phyloP scores from a whole-genome alignment of 2,113 vertebrate species.

The Cyrtonyx montezumae region DNA sequence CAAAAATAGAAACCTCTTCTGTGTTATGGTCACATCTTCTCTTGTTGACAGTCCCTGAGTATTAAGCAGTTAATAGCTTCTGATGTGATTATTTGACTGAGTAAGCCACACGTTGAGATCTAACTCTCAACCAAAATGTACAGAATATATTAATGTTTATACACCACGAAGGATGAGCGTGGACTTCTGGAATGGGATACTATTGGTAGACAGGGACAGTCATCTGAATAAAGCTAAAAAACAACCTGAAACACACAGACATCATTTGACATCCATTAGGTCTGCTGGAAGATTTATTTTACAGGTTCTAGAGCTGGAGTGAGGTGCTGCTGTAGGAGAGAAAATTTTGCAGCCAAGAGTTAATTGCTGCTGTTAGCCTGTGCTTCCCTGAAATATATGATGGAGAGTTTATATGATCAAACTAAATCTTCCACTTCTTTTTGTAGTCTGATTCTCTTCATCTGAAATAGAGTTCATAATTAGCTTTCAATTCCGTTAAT shows the following conservation, averaged over 20 bases:
- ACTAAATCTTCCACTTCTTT: neutral
- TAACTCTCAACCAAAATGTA: conserved; percentile 1
- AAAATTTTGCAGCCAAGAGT: neutral
- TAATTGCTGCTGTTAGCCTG: neutral
- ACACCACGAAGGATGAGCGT: neutral
- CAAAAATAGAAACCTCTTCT: neutral
- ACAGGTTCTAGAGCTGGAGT: neutral
- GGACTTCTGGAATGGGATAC: neutral
- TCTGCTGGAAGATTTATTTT: neutral
- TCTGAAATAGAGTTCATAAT: neutral
- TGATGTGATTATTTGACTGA: neutral
- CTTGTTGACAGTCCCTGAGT: neutral
- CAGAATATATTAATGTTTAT: neutral
- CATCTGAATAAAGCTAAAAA: neutral
- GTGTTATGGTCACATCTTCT: neutral
- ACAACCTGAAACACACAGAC: neutral
- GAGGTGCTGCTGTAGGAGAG: neutral
- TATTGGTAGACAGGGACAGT: neutral
- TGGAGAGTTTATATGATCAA: neutral
- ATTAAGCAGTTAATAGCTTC: conserved; percentile 22
- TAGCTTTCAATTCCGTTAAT: neutral
- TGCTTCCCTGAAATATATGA: neutral
- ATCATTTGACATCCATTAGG: neutral
- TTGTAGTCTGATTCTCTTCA: neutral
- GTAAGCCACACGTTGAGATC: neutral